These are phyloP conservation scores for Lagodon rhomboides DNA, from an alignment of 2,797 vertebrate genomes.

Conservation along the genomic window DNA sequence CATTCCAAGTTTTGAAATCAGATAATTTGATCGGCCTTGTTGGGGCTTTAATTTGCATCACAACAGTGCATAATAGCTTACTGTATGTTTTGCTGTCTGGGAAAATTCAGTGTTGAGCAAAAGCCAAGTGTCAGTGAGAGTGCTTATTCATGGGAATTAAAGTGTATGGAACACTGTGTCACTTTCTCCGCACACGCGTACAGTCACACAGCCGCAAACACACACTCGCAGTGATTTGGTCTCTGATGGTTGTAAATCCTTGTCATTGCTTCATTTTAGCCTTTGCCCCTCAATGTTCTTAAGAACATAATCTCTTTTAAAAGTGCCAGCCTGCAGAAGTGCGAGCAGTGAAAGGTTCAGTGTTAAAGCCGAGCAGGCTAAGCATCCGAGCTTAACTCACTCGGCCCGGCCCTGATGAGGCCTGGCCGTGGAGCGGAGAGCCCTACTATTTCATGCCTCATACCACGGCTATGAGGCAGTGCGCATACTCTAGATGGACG, in stretches of 20 bases:
- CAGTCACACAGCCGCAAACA: slow-evolving; percentile 16
- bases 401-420: slow-evolving; percentile 37
- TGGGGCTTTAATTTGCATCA: slow-evolving; percentile 29
- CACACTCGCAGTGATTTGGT: slow-evolving; percentile 21
- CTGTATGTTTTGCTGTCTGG: slow-evolving; percentile 32
- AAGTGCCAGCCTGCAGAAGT: slow-evolving; percentile 65
- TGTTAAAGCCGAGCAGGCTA: slow-evolving; percentile 50
- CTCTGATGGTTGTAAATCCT: slow-evolving; percentile 55
- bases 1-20: slow-evolving; percentile 19
- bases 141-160: slow-evolving; percentile 47
- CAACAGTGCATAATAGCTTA: slow-evolving; percentile 24
- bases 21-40: slow-evolving; percentile 3
- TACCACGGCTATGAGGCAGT: slow-evolving; percentile 13
- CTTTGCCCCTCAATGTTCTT: slow-evolving; percentile 67
- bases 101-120: slow-evolving; percentile 24
- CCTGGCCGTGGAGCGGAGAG: slow-evolving; percentile 40
- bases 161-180: slow-evolving; percentile 13
- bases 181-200: slow-evolving; percentile 16
- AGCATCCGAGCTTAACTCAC: slow-evolving; percentile 51
- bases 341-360: slow-evolving; percentile 57
- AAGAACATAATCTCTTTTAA: slow-evolving; percentile 69
- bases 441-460: slow-evolving; percentile 55
- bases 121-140: slow-evolving; percentile 37
- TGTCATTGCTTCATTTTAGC: slow-evolving; percentile 63
- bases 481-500: slow-evolving; percentile 47